Base-by-base conservation (phyloP, 2,888 invertebrate species). In the Nemurella pictetii region DNA sequence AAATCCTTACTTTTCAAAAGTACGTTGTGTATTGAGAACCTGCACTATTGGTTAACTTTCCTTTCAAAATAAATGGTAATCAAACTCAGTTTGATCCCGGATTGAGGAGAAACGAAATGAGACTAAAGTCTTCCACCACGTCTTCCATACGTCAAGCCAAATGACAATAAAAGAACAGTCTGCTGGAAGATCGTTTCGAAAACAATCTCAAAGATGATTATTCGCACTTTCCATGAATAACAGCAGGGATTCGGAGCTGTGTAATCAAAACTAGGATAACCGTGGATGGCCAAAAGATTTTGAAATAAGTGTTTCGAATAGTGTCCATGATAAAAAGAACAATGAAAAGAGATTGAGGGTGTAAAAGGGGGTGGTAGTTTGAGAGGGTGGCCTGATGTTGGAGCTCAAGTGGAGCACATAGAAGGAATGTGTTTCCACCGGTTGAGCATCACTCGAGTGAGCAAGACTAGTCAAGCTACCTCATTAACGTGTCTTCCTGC, bases 371-470 rank as follows among this genome's bases (percentile, higher is more conserved):
- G 80, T 25, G 36, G 36, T 27, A 35, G 80, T 20, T 25, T 25
- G 25, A n/a, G 5, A 4, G 29, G 80, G 80, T n/a, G 29, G 30
- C 7, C 29, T 12, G 80, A 29, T 29, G 26, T n/a, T 27, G 26
- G 26, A 32, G 32, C 32, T 20, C 15, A 2, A 55, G 55, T 55
- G 55, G 20, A 55, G 55, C 55, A 55, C 55, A 55, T 55, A 20
- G 55, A 55, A 55, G 75, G 75, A 75, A 75, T 75, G 80, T 35
- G 80, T 81, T 81, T 81, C 80, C 80, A 81, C 35, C 36, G 35
- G 80, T 81, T 81, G 80, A 81, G 36, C 80, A 81, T 26, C 80
- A 35, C 36, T 81, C 32, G 32, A 36, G 80, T 81, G 80, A 81
- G 32, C 80, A 36, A 35, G 35, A 35, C 35, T 80, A 25, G 80